Conservation (phyloP, 1,140 invertebrate genomes). For the Himalopsyche phryganea region DNA sequence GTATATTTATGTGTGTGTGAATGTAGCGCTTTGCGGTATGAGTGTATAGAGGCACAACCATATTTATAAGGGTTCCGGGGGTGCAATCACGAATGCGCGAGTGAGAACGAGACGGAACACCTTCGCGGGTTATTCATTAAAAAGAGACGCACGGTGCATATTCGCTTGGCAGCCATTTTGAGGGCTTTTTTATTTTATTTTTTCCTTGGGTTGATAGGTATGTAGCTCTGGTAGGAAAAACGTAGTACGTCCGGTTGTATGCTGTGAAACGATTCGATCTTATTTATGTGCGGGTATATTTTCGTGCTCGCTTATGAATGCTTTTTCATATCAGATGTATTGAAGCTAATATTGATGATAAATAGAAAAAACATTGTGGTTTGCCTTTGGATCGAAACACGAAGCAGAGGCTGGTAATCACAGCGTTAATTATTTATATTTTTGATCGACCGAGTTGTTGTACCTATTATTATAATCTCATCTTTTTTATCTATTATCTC, state of each 20-base stretch:
- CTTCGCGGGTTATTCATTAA: slow-evolving; percentile 20
- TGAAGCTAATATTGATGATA: no score
- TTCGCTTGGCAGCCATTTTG: slow-evolving; percentile 53
- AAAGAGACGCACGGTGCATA: slow-evolving; percentile 40
- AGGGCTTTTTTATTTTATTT: slow-evolving; percentile 56
- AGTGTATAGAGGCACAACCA: slow-evolving; percentile 46
- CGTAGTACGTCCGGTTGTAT: neutral
- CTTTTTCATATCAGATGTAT: neutral
- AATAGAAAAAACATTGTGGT: no score
- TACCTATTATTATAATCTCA: no score
- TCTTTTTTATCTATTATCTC: no score
- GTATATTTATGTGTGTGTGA: slow-evolving; percentile 42
- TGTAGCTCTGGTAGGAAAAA: slow-evolving; percentile 8
- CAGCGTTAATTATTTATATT: no score
- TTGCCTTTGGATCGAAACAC: no score
- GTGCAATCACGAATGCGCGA: slow-evolving; percentile 54
- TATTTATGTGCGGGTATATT: slow-evolving; percentile 13
- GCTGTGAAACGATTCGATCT: slow-evolving; percentile 2
- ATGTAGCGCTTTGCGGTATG: slow-evolving; percentile 5
- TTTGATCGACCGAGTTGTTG: no score
- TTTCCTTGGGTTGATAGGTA: slow-evolving; percentile 39
- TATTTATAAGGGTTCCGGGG: slow-evolving; percentile 57
- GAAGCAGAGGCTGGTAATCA: no score
- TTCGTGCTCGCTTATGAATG: slow-evolving; percentile 1
- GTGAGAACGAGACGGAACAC: slow-evolving; percentile 37